phyloP scores from a whole-genome alignment of 2,113 vertebrate species.

The Ochotona curzoniae region DNA sequence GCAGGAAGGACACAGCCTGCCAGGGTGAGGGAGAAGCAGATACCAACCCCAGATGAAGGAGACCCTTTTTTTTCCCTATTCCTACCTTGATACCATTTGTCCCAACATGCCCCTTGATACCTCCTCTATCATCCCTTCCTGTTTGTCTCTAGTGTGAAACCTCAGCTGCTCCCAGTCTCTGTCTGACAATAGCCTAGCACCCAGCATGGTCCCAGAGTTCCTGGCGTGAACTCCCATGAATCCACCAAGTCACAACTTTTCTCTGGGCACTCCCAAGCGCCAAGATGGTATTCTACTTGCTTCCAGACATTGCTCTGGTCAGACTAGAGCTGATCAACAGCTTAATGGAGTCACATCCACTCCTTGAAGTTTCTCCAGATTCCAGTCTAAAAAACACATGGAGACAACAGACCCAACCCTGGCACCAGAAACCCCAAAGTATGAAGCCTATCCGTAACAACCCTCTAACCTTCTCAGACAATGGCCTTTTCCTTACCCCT shows the following conservation, averaged over 20 bases:
- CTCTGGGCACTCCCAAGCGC: background rate
- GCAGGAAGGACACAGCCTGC: background rate
- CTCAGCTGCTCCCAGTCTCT: background rate
- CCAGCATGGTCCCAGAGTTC: too few species aligned
- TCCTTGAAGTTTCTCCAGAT: background rate
- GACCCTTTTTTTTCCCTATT: background rate
- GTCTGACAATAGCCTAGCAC: background rate
- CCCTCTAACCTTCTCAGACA: background rate
- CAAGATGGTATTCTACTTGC: background rate
- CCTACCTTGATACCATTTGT: background rate
- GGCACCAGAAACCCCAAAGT: background rate
- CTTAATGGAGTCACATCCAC: background rate
- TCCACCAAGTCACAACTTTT: background rate
- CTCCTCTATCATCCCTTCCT: background rate
- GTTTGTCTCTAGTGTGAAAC: background rate
- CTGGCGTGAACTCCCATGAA: background rate
- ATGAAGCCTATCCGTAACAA: rapidly evolving
- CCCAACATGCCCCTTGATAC: background rate
- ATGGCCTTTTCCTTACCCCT: background rate
- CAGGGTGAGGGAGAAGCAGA: background rate
- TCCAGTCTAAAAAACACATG: background rate
- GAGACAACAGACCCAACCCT: too few species aligned
- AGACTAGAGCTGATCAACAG: background rate
- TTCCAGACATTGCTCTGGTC: background rate
- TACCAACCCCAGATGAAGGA: rapidly evolving